Conservation (phyloP, 2,797 vertebrate species). For the Aplochiton taeniatus region DNA sequence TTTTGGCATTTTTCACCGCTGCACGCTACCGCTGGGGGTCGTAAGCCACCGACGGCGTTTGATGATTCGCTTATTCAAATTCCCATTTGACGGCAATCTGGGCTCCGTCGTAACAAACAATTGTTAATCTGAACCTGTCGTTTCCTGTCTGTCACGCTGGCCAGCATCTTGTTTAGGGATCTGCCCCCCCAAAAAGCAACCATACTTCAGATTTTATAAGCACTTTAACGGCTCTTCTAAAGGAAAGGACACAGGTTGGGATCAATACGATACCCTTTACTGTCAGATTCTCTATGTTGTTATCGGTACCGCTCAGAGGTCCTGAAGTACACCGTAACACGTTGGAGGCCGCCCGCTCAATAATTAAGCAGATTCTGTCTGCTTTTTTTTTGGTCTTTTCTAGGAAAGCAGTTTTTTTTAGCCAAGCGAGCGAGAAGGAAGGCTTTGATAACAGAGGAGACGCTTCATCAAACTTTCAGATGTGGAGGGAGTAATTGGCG, state of each 20-base stretch:
- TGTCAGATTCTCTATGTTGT: slow-evolving; percentile 50
- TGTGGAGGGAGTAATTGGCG: slow-evolving; percentile 69
- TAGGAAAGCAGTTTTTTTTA: slow-evolving; percentile 70
- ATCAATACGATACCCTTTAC: slow-evolving; percentile 58
- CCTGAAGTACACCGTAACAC: slow-evolving; percentile 63
- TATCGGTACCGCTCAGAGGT: no score
- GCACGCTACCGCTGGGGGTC: no score
- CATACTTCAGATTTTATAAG: no score
- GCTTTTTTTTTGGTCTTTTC: slow-evolving; percentile 39
- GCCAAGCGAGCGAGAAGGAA: slow-evolving; percentile 58
- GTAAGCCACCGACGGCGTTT: no score
- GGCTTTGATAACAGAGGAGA: slow-evolving; percentile 70
- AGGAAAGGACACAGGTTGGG: slow-evolving; percentile 29
- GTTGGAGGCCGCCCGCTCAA: slow-evolving; percentile 64
- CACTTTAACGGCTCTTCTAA: slow-evolving; percentile 7
- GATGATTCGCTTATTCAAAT: no score
- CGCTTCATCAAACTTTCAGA: slow-evolving; percentile 78
- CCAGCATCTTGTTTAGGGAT: background rate
- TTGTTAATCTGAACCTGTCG: slow-evolving; percentile 15
- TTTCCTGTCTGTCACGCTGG: background rate
- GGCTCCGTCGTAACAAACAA: no score
- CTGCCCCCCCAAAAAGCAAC: background rate
- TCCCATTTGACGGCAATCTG: no score
- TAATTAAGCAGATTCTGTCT: slow-evolving; percentile 68
- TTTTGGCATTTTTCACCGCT: background rate